Percentiles rank a stretch among this genome's conserved stretches.
These are phyloP conservation scores for Psettodes erumei DNA, from an alignment of 2,113 vertebrate genomes.

Conservation along the genomic window DNA sequence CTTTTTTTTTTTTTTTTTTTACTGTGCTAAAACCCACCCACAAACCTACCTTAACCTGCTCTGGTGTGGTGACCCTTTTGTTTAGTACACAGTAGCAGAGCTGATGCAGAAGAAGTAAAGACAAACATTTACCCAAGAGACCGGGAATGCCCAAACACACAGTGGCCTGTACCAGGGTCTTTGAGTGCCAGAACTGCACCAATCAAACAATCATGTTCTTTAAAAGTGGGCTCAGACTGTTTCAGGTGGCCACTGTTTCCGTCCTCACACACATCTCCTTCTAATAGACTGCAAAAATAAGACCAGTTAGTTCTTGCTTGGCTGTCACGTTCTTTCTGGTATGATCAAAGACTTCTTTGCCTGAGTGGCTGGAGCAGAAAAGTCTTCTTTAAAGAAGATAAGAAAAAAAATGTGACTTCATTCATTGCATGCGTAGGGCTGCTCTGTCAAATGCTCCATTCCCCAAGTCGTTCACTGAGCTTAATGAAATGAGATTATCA, in stretches of 20 bases:
- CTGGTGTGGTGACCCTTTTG: slow-evolving; percentile 46
- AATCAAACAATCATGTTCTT: not conserved
- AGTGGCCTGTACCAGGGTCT: not conserved
- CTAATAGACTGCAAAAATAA: not conserved
- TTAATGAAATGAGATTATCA: slow-evolving; percentile 47
- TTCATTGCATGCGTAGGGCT: not conserved
- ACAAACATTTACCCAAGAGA: slow-evolving; percentile 59
- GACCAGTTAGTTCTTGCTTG: not conserved
- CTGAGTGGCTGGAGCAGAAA: not conserved
- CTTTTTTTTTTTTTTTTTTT: not conserved
- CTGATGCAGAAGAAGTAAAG: slow-evolving; percentile 33
- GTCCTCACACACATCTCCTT: not conserved
- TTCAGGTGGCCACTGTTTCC: not conserved
- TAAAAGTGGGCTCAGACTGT: not conserved
- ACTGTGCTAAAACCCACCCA: slow-evolving; percentile 30
- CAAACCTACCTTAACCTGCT: not conserved
- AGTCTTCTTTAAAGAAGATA: not conserved
- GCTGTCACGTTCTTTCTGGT: not conserved
- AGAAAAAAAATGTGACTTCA: not conserved
- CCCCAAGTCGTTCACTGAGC: slow-evolving; percentile 24
- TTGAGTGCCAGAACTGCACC: not conserved
- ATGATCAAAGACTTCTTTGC: not conserved
- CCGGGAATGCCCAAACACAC: slow-evolving; percentile 15
- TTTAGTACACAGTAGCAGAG: slow-evolving; percentile 45
- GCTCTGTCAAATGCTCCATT: not conserved